Evolutionary conservation across 2,888 invertebrate genomes (phyloP), one percentile per base, ranked within the genome.

Genomic region (Drosophila multiciliata): DNA sequence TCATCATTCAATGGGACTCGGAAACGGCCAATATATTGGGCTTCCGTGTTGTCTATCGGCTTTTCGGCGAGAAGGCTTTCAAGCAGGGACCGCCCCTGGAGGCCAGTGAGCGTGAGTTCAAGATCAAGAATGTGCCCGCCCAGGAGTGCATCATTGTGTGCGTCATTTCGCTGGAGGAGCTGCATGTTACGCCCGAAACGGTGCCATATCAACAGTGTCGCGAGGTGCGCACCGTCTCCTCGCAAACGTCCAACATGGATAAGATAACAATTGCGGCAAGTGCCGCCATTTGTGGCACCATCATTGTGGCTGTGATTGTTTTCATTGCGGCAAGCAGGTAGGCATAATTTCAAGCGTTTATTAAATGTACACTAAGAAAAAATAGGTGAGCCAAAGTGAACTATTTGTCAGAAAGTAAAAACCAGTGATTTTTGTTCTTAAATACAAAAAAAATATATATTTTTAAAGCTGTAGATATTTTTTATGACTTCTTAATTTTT

Each of bases 101-200:
- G 93, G 96, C 97, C 26, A 97, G 97, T 90, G 97, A 98, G 93
- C 94, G 97, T 86, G 98, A 98, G 93, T 98, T 98, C 91, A 97
- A 97, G 93, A 97, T 98, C 71, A 97, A 97, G 93, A 98, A 98
- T 91, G 97, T 98, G 71, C 98, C 98, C 52, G 95, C 96, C 12
- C 97, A 98, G 96, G 98, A 98, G 94, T 98, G 98, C 92, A 97
- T 98, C 80, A 96, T 98, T 75, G 98, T 98, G 75, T 98, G 98
- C 93, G 98, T 98, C 68, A 97, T 98, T 83, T 97, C 97, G 63
- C 94, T 98, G 82, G 98, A 98, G 93, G 98, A 98, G 92, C 95
- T 96, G 69, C 96, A 96, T 93, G 96, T 97, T n/a, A 97, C 96
- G 65, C 97, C 97, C 42, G 97, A 97, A 87, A 96, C 95, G 78